Evolutionary conservation across 2,113 vertebrate genomes (phyloP).

Genomic region (Phalacrocorax aristotelis): DNA sequence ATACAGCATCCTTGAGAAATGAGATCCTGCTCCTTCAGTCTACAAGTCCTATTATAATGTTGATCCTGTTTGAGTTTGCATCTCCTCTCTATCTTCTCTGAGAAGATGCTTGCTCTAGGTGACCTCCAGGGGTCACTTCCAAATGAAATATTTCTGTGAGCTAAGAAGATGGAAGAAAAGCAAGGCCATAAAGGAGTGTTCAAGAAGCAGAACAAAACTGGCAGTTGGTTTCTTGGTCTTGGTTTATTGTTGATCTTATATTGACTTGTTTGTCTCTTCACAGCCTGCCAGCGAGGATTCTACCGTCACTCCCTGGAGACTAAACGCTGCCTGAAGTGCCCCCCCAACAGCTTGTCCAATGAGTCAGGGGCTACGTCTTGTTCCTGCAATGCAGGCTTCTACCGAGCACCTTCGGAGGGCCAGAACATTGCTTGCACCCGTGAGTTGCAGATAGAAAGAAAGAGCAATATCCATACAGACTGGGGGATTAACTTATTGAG

Average conservation of each 20-base stretch:
- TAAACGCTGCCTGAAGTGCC: conserved; percentile 70
- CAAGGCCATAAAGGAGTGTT: not conserved
- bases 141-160: not conserved
- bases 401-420: conserved; percentile 67
- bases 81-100: not conserved
- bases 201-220: not conserved
- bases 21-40: not conserved
- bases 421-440: conserved; percentile 71
- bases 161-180: not conserved
- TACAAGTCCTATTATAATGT: not conserved
- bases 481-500: not conserved
- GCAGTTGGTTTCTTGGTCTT: not conserved
- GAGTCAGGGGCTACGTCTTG: conserved; percentile 63
- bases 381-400: conserved; percentile 68
- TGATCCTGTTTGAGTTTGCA: not conserved
- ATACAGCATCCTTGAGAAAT: not conserved
- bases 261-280: not conserved
- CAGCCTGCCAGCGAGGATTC: conserved; percentile 74
- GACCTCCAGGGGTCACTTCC: not conserved
- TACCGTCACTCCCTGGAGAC: conserved; percentile 61
- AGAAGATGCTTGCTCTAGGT: not conserved
- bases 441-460: conserved; percentile 51
- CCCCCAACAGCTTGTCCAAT: conserved; percentile 64
- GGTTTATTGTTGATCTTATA: not conserved
- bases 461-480: not conserved